These are phyloP conservation scores for Antitype chi DNA, from an alignment of 2,888 invertebrate species.

Conservation along the genomic window DNA sequence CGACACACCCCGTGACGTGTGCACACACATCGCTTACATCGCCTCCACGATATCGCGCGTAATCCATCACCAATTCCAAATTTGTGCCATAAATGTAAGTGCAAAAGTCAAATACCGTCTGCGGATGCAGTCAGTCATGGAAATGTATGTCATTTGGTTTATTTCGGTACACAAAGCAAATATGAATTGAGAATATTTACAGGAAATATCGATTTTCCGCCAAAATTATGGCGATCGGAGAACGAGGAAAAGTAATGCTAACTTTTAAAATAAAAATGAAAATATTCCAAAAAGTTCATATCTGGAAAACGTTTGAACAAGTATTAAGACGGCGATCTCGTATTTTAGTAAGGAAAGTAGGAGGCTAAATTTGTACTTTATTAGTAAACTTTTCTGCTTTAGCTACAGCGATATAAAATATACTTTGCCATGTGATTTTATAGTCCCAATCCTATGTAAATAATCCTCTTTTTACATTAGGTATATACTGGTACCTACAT, in stretches of 20 bases:
- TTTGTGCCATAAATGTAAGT: slow-evolving; percentile 70
- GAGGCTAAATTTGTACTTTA: slow-evolving; percentile 77
- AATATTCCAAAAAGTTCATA: slow-evolving; percentile 69
- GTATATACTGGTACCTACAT: slow-evolving; percentile 1
- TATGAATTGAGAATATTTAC: slow-evolving; percentile 2
- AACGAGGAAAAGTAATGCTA: slow-evolving; percentile 57
- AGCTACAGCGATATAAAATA: slow-evolving; percentile 36
- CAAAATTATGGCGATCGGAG: slow-evolving; percentile 45
- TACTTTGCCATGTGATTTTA: slow-evolving; percentile 27
- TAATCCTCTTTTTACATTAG: slow-evolving; percentile 9
- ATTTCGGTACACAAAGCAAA: slow-evolving; percentile 5
- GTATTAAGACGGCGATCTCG: slow-evolving; percentile 72
- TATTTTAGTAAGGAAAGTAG: slow-evolving; percentile 72
- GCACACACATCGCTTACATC: slow-evolving; percentile 83
- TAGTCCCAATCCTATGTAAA: slow-evolving; percentile 15
- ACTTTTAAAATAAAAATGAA: slow-evolving; percentile 71
- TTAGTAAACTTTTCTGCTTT: slow-evolving; percentile 72
- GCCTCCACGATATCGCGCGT: slow-evolving; percentile 79
- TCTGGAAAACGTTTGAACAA: slow-evolving; percentile 70
- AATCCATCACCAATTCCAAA: slow-evolving; percentile 85
- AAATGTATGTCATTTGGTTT: background rate
- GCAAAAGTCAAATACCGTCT: slow-evolving; percentile 52
- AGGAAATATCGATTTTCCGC: slow-evolving; percentile 33
- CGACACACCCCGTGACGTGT: slow-evolving; percentile 85
- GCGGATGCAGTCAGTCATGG: slow-evolving; percentile 3